Percentiles rank a stretch among this genome's conserved stretches.
phyloP scores from a whole-genome alignment of 2,797 vertebrate species.

The Eulemur mongoz region DNA sequence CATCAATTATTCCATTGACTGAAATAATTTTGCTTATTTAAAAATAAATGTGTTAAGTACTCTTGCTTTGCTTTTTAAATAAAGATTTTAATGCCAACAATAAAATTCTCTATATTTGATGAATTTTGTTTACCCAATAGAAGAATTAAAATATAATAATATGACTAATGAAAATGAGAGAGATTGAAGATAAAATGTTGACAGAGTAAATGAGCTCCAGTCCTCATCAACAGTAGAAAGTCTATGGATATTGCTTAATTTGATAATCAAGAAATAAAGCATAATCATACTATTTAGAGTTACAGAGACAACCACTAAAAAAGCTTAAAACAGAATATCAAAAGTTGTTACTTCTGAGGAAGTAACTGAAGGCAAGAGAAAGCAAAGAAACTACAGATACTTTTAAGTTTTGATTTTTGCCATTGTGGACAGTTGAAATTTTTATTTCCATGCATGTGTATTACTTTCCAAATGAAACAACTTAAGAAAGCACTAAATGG shows the following conservation, averaged over 20 bases:
- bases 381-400: neutral
- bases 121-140: neutral
- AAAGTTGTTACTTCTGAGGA: neutral
- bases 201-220: neutral
- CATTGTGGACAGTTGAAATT: neutral
- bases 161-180: neutral
- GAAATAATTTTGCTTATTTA: neutral
- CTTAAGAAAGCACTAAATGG: neutral
- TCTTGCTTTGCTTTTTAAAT: neutral
- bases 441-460: neutral
- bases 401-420: neutral
- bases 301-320: neutral
- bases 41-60: neutral
- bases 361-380: neutral
- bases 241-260: neutral
- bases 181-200: neutral
- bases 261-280: neutral
- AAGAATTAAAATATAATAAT: neutral
- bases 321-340: neutral
- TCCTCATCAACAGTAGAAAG: neutral
- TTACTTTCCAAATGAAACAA: conserved; percentile 28
- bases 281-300: neutral
- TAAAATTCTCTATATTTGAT: neutral
- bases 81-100: neutral
- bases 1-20: neutral